Conservation (phyloP, 2,888 invertebrate species). For the Ephialtes manifestator region DNA sequence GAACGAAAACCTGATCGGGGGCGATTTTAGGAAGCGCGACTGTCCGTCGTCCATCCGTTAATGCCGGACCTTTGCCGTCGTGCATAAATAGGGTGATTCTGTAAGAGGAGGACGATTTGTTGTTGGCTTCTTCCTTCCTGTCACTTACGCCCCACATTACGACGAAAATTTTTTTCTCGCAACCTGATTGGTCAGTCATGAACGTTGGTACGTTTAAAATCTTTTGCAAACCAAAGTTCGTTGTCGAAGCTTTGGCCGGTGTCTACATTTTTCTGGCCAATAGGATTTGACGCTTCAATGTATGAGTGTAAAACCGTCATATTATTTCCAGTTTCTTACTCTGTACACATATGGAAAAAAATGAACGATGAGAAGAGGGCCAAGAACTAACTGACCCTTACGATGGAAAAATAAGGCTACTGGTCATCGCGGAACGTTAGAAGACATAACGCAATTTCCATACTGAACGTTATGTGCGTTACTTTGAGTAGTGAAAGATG, state of each 20-base stretch:
- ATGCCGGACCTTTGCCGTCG: not conserved
- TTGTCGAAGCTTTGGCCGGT: not conserved
- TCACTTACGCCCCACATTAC: not conserved
- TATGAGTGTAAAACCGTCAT: not conserved
- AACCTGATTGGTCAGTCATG: not conserved
- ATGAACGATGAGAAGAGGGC: slow-evolving; percentile 14
- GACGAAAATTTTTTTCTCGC: not conserved
- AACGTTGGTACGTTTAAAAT: not conserved
- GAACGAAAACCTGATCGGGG: slow-evolving; percentile 86
- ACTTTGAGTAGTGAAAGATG: not conserved
- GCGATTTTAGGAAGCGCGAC: slow-evolving; percentile 68
- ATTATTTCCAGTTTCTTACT: not conserved
- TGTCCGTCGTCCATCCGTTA: not conserved
- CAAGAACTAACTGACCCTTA: not conserved
- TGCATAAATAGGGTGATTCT: slow-evolving; percentile 6
- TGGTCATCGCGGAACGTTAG: slow-evolving; percentile 18
- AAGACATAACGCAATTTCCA: not conserved
- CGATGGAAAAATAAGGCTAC: not conserved
- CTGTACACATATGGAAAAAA: not conserved
- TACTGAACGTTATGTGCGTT: not conserved
- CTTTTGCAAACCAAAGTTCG: not conserved
- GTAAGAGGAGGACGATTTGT: not conserved
- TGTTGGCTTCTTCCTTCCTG: slow-evolving; percentile 8
- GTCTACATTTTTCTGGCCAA: not conserved
- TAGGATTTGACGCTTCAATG: not conserved